A percentile compares a stretch with the other conserved stretches of the same genome.
These are phyloP conservation scores for Hirtodrosophila cameraria DNA, from an alignment of 2,888 invertebrate species.

Conservation along the genomic window DNA sequence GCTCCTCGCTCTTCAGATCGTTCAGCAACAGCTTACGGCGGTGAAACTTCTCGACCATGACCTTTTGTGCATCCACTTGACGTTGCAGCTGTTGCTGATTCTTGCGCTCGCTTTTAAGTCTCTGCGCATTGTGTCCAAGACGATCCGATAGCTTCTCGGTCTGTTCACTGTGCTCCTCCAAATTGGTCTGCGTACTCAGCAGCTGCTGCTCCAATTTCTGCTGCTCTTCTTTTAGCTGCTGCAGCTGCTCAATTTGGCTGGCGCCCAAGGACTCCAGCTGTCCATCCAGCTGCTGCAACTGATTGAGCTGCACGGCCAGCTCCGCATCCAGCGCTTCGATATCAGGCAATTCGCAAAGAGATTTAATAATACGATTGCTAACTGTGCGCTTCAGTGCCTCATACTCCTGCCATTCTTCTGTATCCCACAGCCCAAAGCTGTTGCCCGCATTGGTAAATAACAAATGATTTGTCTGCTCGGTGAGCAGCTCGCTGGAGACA, in stretches of 20 bases:
- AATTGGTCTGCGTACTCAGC: conserved; percentile 16
- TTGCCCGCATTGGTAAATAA: conserved; percentile 66
- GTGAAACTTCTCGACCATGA: conserved; percentile 61
- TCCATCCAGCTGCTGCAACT: conserved; percentile 47
- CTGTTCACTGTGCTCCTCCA: conserved; percentile 1
- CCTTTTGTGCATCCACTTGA: conserved; percentile 54
- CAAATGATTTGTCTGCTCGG: conserved; percentile 67
- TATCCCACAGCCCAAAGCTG: conserved; percentile 80
- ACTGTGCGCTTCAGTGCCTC: conserved; percentile 57
- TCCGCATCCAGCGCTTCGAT: conserved; percentile 57
- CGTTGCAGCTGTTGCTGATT: conserved; percentile 43
- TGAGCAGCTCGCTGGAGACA: conserved; percentile 41
- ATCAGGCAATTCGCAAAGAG: conserved; percentile 55
- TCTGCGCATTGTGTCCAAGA: conserved; percentile 12
- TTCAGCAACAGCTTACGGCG: conserved; percentile 58
- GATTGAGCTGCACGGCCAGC: conserved; percentile 42
- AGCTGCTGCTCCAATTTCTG: conserved; percentile 60
- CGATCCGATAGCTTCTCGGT: not conserved
- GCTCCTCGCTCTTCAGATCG: conserved; percentile 63
- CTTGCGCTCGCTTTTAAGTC: conserved; percentile 6
- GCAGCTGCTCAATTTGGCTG: conserved; percentile 46
- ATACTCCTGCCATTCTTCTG: conserved; percentile 72
- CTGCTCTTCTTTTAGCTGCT: conserved; percentile 26
- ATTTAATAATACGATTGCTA: conserved; percentile 66
- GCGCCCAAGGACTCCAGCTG: conserved; percentile 43